Base-by-base conservation (phyloP, 2,797 vertebrate species). In the Micropoecilia bifurca region DNA sequence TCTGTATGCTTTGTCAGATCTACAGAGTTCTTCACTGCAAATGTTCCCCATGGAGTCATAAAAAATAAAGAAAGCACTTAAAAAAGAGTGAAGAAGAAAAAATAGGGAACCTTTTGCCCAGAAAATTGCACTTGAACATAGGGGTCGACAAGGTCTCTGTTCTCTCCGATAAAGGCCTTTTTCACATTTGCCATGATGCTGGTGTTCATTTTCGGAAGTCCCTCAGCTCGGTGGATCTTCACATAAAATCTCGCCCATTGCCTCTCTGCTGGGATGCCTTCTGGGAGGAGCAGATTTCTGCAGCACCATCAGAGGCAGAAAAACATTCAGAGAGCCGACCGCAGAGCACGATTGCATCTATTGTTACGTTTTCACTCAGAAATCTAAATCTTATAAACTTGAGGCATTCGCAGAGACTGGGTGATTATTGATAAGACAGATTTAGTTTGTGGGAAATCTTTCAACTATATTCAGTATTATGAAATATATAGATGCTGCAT, bases 171-270 rank as follows among this genome's bases (percentile, higher is more conserved):
- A 72, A 99, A 96, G 0, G 98, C 98, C 87, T 99, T 99, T 94
- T 99, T 99, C 88, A 99, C 96, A 0, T 99, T 99, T 59, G 98
- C 98, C 98, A 99, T 99, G 83, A 99, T 97, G 95, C 95, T 99
- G 59, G 98, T 98, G 96, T 99, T 99, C 98, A 99, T 99, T 18
- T 98, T 97, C 0, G 98, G 98, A 73, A 99, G 95, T 0, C 98
- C 98, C 85, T 99, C 98, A 0, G 98, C 98, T 0, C 97, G 95
- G 86, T 98, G 97, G 89, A 99, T 96, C 93, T 97, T 98, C 85
- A 99, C 80, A 8, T 99, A 99, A 93, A 97, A 99, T 41, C 97
- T 95, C 0, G 98, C 98, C 98, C 98, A 99, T 86, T 99, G 98
- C 63, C 98, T 95, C 86, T 99, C 98, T 0, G 95, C 73, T 0